Base-by-base conservation (phyloP, 2,797 vertebrate genomes). In the Poeciliopsis turneri region DNA sequence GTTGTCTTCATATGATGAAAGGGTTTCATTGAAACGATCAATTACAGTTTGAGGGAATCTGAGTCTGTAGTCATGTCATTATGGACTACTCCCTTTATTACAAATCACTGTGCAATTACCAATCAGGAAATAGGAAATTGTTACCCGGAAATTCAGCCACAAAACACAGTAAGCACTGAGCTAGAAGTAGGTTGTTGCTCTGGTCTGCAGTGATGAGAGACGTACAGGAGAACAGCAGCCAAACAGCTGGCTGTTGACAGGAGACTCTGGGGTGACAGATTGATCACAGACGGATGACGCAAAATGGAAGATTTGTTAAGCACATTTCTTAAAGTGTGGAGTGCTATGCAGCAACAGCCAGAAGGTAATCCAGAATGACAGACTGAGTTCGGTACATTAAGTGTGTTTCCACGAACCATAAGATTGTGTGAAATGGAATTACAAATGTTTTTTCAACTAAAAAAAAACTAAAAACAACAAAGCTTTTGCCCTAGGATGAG, bases 1-100 rank as follows among this genome's bases (percentile, higher is more conserved):
- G 64, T 18, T 55, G 36, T 84, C 15, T 78, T 72, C 64, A 79
- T 68, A 45, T 47, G 55, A 59, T 59, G 5, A 74, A 85, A 8
- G 33, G 55, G 64, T 16, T 11, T 39, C 10, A 49, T 47, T 16
- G 55, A 2, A 49, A 4, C 36, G 18, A 77, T 78, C 36, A 66
- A 1, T 82, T 45, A 47, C 30, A 46, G 74, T 82, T 64, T 75
- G 43, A 49, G 25, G 18, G 20, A 66, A 68, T 36, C 23, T 7
- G 20, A 69, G 33, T 30, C 10, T 41, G 45, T 4, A 1, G 45
- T 45, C 39, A 72, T 57, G 39, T 12, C 45, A 12, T 45, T 45
- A 45, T 46, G 25, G 25, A 57, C n/a, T 15, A 57, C 55, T 28
- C 53, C 25, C 53, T n/a, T n/a, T 55, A 10, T n/a, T 55, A n/a